Evolutionary conservation across 2,888 invertebrate genomes (phyloP), one percentile per base, ranked within the genome.

Genomic region (Melinopterus prodromus): DNA sequence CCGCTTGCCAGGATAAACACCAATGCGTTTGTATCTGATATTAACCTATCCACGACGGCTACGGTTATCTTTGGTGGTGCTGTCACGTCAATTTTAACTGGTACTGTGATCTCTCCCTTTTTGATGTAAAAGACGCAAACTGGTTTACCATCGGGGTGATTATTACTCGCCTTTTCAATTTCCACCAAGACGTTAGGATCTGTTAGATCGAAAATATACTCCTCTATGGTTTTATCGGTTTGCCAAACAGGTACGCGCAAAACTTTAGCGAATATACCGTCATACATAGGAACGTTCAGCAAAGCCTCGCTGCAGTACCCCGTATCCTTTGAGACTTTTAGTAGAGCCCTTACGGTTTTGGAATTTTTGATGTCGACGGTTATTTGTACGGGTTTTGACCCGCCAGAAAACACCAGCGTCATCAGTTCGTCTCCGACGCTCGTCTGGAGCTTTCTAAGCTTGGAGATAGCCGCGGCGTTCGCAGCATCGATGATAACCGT

Each of bases 111-210:
- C 3, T 71, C 16, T 15, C 15, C 15, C 15, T 71, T 71, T 71
- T 71, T 16, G 71, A 16, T 12, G 71, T 71, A 71, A 12, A 71
- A 71, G 15, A 71, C 71, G 12, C 16, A 71, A n/a, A 6, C 71
- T 26, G 71, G 16, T 71, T 71, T 5, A 15, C 35, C 71, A 3
- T 1, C 9, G 5, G 12, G 16, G 16, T 26, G 6, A 7, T 5
- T 9, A 26, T 71, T 71, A 26, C 35, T 35, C 35, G 16, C 71
- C 4, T 16, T 71, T n/a, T 15, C 12, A 15, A 71, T 14, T n/a
- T 16, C 35, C 12, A 4, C 71, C 12, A 71, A 15, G 5, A 15
- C 16, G 3, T n/a, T 35, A 14, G 71, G 35, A 16, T 71, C 71
- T 16, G 16, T 14, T 3, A 16, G 6, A 16, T 71, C 35, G 15